Evolutionary conservation across 2,113 vertebrate genomes (phyloP).

Genomic region (Scopus umbretta): DNA sequence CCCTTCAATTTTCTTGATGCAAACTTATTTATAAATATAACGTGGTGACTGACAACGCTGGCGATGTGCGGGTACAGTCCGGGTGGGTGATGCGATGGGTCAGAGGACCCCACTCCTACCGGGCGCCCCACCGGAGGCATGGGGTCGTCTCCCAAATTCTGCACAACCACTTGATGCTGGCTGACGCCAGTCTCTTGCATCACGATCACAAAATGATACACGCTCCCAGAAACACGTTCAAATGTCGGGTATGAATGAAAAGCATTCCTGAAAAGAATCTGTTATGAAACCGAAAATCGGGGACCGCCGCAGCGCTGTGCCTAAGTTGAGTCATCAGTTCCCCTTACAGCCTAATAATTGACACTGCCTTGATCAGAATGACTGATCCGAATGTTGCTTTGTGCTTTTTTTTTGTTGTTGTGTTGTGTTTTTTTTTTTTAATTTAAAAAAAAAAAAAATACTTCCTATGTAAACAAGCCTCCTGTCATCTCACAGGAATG

Average conservation of each 20-base stretch:
- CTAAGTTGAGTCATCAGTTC: slow-evolving; percentile 80
- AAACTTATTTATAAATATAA: neutral
- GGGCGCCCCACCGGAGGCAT: rapidly evolving
- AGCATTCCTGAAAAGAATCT: slow-evolving; percentile 81
- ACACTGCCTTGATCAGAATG: slow-evolving; percentile 74
- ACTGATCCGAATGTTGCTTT: slow-evolving; percentile 65
- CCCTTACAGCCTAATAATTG: slow-evolving; percentile 76
- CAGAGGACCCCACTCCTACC: neutral
- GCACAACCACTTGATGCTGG: rapidly evolving
- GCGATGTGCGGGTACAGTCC: neutral
- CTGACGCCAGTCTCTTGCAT: neutral
- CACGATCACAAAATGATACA: slow-evolving; percentile 3
- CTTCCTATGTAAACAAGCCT: slow-evolving; percentile 68
- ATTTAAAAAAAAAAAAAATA: neutral
- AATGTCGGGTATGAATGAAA: slow-evolving; percentile 65
- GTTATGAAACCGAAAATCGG: slow-evolving; percentile 78
- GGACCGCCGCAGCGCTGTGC: slow-evolving; percentile 64
- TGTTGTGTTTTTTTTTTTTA: neutral
- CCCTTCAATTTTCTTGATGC: slow-evolving; percentile 40
- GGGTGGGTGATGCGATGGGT: rapidly evolving
- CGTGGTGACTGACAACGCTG: neutral
- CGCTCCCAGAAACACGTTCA: slow-evolving; percentile 50
- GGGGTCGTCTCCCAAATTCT: neutral
- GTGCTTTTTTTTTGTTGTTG: slow-evolving; percentile 51
- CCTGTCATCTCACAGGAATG: slow-evolving; percentile 51